Conservation (phyloP, 2,888 invertebrate genomes). For the Lomographa bimaculata region DNA sequence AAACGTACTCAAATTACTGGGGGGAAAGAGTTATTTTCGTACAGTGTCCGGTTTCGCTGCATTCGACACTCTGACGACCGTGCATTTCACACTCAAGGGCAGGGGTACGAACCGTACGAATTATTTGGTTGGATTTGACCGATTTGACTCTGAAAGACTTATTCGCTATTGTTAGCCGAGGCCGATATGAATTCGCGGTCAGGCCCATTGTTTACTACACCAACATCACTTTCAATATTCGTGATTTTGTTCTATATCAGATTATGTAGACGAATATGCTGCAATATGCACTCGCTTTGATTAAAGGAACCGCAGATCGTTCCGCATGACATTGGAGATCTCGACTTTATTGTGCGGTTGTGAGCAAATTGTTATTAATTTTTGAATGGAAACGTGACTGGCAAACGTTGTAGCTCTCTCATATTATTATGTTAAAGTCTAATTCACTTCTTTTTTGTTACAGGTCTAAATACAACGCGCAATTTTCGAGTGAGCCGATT, state of each 20-base stretch:
- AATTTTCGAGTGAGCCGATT: slow-evolving; percentile 34
- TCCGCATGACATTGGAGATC: slow-evolving; percentile 40
- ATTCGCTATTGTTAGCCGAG: slow-evolving; percentile 45
- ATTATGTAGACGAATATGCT: too few species aligned
- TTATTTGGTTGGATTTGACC: slow-evolving; percentile 61
- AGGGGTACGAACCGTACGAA: slow-evolving; percentile 73
- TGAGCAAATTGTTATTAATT: slow-evolving; percentile 32
- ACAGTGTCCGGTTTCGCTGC: slow-evolving; percentile 39
- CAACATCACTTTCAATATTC: slow-evolving; percentile 44
- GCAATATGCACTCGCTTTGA: slow-evolving; percentile 48
- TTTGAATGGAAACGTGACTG: slow-evolving; percentile 31
- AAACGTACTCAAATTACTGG: slow-evolving; percentile 37
- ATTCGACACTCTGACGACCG: slow-evolving; percentile 65
- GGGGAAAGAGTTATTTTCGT: slow-evolving; percentile 37
- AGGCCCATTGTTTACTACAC: slow-evolving; percentile 50
- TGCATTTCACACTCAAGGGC: slow-evolving; percentile 76
- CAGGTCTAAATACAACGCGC: slow-evolving; percentile 59
- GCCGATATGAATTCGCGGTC: slow-evolving; percentile 51
- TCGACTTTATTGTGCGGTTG: slow-evolving; percentile 37
- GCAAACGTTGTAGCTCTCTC: slow-evolving; percentile 3
- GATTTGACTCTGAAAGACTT: slow-evolving; percentile 54
- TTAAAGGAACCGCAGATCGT: slow-evolving; percentile 51
- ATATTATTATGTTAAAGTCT: too few species aligned
- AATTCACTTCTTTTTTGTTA: slow-evolving; percentile 53
- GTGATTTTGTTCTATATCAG: slow-evolving; percentile 38